Base-by-base conservation (phyloP, 2,797 vertebrate genomes). In the Thunnus albacares region DNA sequence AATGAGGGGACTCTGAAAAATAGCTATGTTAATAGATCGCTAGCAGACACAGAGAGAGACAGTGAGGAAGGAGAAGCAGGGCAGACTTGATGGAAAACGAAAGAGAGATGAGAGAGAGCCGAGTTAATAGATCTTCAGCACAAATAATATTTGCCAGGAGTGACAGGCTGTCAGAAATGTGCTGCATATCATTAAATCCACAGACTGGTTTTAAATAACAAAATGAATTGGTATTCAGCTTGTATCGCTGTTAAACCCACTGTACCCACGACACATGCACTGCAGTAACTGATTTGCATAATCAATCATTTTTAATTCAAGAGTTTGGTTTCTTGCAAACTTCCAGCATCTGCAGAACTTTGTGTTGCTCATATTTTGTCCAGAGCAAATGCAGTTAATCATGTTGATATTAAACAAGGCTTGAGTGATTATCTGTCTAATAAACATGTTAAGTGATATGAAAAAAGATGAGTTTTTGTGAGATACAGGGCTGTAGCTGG, bases 221-320 rank as follows among this genome's bases (percentile, higher is more conserved):
- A 41, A 81, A 51, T 59, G 0, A 85, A 65, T 85, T 77, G 59
- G 73, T 86, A 84, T 89, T 86, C 86, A 64, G 58, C 66, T 12
- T 63, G 41, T 10, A 73, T 64, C 22, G 66, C 60, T 58, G 43
- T 60, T 12, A 63, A 71, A 60, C 52, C 75, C 83, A 68, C 61
- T 62, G 63, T 65, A 53, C 62, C 58, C 28, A 71, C 53, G 43
- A 80, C 75, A 79, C 83, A 41, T 64, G 65, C 53, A 59, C 83
- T 56, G 71, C 85, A 70, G 67, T 11, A 24, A 61, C 63, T 73
- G 4, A 79, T 90, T 76, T 80, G 56, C 89, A 87, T 83, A 91
- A 92, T 92, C 90, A 90, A 85, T 90, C 26, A 41, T 62, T 87
- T 86, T 82, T 81, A 71, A 86, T 84, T 82, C n/a, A 72, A 58